phyloP scores from a whole-genome alignment of 1,140 invertebrate genomes.

The Idris sp. region DNA sequence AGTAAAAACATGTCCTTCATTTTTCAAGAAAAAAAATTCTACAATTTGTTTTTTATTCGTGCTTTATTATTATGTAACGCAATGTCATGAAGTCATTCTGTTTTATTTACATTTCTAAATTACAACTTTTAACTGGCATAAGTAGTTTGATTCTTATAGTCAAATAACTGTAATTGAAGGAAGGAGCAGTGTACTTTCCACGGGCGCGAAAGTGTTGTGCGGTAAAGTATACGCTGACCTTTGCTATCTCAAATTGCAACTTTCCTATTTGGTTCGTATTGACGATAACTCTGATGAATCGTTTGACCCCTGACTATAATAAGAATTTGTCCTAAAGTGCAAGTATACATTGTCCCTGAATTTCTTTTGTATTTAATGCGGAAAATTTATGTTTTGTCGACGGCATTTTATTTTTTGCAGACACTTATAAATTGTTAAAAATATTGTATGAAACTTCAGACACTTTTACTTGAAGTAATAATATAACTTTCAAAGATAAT shows the following conservation, averaged over 20 bases:
- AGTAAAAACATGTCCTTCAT: no score
- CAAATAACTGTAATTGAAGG: conserved; percentile 54
- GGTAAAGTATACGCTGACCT: conserved; percentile 36
- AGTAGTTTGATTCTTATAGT: conserved; percentile 32
- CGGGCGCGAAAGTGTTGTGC: conserved; percentile 41
- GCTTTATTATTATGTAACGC: conserved; percentile 22
- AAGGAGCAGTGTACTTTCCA: conserved; percentile 40
- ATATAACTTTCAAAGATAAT: no score
- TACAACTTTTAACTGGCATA: conserved; percentile 20
- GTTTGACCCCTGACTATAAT: conserved; percentile 16
- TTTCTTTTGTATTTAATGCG: no score
- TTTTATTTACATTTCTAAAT: conserved; percentile 33
- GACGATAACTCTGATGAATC: conserved; percentile 21
- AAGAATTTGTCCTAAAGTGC: conserved; percentile 6
- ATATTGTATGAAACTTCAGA: no score
- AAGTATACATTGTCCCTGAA: no score
- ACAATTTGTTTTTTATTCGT: conserved; percentile 18
- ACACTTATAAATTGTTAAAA: no score
- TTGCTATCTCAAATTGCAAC: conserved; percentile 49
- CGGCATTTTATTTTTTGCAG: no score
- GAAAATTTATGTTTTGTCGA: no score
- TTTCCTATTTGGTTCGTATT: conserved; percentile 29
- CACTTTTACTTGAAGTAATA: no score
- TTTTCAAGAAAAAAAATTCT: no score
- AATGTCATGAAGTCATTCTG: conserved; percentile 26